Evolutionary conservation across 2,888 invertebrate species (phyloP).

Genomic region (Drosophila dives): DNA sequence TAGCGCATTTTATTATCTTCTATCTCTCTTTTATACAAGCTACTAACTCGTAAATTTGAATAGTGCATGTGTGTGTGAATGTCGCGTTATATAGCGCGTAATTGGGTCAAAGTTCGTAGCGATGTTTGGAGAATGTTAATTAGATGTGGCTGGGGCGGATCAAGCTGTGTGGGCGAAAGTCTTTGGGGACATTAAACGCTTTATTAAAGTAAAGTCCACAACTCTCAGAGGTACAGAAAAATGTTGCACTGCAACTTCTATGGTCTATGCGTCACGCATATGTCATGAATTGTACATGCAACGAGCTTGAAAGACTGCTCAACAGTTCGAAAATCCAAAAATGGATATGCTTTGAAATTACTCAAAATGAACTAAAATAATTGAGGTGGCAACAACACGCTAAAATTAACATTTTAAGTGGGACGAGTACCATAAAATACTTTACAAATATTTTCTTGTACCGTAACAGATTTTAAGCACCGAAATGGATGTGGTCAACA

Average conservation of each 20-base stretch:
- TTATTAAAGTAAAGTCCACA: conserved; percentile 29
- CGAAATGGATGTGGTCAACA: not conserved
- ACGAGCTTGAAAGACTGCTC: not conserved
- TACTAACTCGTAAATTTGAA: conserved; percentile 37
- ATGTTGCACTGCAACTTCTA: conserved; percentile 4
- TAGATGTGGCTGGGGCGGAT: conserved; percentile 39
- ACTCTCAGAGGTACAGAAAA: conserved; percentile 17
- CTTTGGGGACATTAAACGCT: conserved; percentile 48
- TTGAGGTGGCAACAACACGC: not conserved
- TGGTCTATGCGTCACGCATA: conserved; percentile 21
- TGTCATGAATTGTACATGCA: conserved; percentile 13
- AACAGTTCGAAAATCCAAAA: not conserved
- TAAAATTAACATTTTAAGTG: not conserved
- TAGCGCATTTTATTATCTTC: conserved; percentile 63
- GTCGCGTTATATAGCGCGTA: conserved; percentile 52
- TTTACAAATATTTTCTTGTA: not conserved
- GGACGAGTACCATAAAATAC: not conserved
- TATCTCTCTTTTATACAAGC: conserved; percentile 25
- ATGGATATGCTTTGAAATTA: not conserved
- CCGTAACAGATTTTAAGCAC: not conserved
- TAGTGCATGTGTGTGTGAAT: conserved; percentile 24
- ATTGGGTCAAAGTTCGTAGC: conserved; percentile 76
- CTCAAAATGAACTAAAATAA: not conserved
- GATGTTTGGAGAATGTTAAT: conserved; percentile 70
- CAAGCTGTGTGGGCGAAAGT: conserved; percentile 49